These are phyloP conservation scores for Pseudomyrmex gracilis DNA, from an alignment of 1,140 invertebrate genomes.

Conservation along the genomic window DNA sequence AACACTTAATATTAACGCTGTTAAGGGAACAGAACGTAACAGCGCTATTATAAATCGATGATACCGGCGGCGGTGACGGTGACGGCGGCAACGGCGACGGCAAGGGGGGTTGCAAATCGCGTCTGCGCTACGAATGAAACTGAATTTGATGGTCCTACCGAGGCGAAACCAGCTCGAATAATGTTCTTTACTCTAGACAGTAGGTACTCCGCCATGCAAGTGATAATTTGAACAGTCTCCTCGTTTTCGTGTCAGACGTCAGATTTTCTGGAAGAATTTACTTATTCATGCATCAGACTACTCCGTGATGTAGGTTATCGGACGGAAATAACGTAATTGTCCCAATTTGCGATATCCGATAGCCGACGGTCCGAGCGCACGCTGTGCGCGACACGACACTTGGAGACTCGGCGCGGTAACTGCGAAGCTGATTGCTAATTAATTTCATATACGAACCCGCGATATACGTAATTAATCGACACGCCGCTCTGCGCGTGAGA, in stretches of 20 bases:
- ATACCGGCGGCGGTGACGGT: neutral
- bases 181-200: slow-evolving; percentile 75
- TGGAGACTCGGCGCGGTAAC: slow-evolving; percentile 48
- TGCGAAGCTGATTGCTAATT: slow-evolving; percentile 45
- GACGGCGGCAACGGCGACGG: slow-evolving; percentile 17
- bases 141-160: slow-evolving; percentile 66
- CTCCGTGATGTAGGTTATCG: slow-evolving; percentile 82
- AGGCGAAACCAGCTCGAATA: slow-evolving; percentile 12
- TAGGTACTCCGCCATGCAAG: slow-evolving; percentile 83
- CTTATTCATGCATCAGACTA: slow-evolving; percentile 83
- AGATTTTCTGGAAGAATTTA: slow-evolving; percentile 82
- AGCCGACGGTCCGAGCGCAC: slow-evolving; percentile 52
- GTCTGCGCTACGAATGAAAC: slow-evolving; percentile 70
- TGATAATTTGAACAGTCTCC: slow-evolving; percentile 82
- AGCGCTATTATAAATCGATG: slow-evolving; percentile 71
- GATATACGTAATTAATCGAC: slow-evolving; percentile 18
- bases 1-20: slow-evolving; percentile 57
- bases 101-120: slow-evolving; percentile 29
- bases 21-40: slow-evolving; percentile 48
- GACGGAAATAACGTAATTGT: slow-evolving; percentile 82
- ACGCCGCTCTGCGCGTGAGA: neutral
- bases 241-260: slow-evolving; percentile 83
- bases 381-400: neutral
- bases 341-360: slow-evolving; percentile 78
- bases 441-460: slow-evolving; percentile 27